phyloP scores from a whole-genome alignment of 1,140 invertebrate species.

The Bombus confusus region DNA sequence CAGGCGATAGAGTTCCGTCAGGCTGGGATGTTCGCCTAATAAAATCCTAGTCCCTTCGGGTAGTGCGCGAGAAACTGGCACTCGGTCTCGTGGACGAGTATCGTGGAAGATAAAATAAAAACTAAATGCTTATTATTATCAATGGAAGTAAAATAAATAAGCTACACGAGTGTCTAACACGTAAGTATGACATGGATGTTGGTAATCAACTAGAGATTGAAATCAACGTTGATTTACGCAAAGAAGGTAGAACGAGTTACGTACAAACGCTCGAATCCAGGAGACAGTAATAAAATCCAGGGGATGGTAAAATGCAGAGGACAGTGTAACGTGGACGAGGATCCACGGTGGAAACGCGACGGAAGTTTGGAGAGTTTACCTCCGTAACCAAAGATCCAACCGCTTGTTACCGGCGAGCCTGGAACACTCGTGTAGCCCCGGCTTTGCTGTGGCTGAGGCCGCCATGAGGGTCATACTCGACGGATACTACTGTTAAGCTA shows the following conservation, averaged over 20 bases:
- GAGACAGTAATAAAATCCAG: not conserved
- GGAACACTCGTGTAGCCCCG: not conserved
- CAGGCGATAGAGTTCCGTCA: not conserved
- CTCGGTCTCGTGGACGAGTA: no score
- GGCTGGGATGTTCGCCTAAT: not conserved
- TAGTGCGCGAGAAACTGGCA: not conserved
- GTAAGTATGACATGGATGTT: no score
- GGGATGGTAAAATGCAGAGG: not conserved
- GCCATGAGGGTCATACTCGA: not conserved
- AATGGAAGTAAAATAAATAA: not conserved
- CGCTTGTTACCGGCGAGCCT: conserved; percentile 2
- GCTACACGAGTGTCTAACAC: not conserved
- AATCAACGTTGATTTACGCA: not conserved
- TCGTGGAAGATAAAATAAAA: no score
- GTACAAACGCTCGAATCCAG: not conserved
- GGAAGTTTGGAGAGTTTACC: not conserved
- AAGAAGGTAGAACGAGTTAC: not conserved
- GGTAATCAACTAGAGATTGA: not conserved
- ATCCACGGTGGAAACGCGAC: not conserved
- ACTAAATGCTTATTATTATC: no score
- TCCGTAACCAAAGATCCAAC: not conserved
- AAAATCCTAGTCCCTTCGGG: not conserved
- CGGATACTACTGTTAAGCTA: not conserved
- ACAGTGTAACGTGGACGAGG: not conserved
- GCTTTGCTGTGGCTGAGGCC: not conserved